phyloP scores from a whole-genome alignment of 2,113 vertebrate species.

The Etia nguti region DNA sequence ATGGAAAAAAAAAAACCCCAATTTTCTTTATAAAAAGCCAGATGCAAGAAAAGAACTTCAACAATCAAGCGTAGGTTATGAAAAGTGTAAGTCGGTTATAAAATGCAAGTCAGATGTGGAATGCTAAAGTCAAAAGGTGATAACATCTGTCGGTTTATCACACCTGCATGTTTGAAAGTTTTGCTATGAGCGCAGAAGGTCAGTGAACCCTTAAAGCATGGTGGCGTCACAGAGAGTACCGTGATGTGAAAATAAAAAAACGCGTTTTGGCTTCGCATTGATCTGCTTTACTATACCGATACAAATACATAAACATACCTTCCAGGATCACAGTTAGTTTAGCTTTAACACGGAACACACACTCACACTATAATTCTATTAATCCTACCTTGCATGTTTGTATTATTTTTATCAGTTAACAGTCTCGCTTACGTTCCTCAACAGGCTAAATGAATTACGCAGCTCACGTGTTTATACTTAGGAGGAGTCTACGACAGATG shows the following conservation, averaged over 20 bases:
- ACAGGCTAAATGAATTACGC: slow-evolving; percentile 18
- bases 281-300: neutral
- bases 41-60: neutral
- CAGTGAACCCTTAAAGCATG: neutral
- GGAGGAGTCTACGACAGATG: neutral
- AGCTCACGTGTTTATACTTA: neutral
- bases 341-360: neutral
- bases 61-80: neutral
- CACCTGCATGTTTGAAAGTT: slow-evolving; percentile 23
- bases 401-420: neutral
- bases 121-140: neutral
- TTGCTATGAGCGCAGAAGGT: neutral
- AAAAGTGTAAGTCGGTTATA: neutral
- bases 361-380: neutral
- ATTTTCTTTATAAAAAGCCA: neutral
- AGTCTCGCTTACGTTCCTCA: neutral
- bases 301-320: neutral
- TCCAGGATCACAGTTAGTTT: neutral
- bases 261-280: neutral
- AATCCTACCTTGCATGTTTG: neutral
- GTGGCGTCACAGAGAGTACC: neutral
- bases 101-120: neutral
- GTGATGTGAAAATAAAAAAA: neutral
- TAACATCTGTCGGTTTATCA: neutral
- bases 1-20: accelerated